A percentile compares a stretch with the other conserved stretches of the same genome.
phyloP scores from a whole-genome alignment of 1,140 invertebrate genomes.

The Harpegnathos saltator region DNA sequence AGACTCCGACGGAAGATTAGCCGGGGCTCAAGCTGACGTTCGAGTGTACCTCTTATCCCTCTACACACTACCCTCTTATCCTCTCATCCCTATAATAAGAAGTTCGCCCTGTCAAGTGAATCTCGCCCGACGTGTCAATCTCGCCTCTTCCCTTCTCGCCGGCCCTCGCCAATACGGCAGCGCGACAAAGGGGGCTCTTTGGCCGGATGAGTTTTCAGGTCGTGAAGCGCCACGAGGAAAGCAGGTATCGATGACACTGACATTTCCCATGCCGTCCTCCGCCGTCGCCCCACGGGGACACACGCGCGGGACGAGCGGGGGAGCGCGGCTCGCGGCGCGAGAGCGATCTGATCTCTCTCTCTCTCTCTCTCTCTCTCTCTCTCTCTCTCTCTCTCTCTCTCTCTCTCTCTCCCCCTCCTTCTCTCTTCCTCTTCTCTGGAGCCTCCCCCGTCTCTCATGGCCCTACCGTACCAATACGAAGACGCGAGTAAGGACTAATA shows the following conservation, averaged over 20 bases:
- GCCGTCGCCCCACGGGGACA: neutral
- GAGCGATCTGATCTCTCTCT: slow-evolving; percentile 43
- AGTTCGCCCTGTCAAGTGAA: slow-evolving; percentile 43
- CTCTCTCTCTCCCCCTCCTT: slow-evolving; percentile 20
- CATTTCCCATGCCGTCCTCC: slow-evolving; percentile 28
- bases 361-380: slow-evolving; percentile 15
- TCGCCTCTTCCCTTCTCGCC: neutral
- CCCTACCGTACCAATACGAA: slow-evolving; percentile 36
- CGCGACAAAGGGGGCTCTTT: slow-evolving; percentile 34
- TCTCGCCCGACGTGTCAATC: slow-evolving; percentile 15
- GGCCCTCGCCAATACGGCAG: slow-evolving; percentile 12
- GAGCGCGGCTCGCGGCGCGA: slow-evolving; percentile 17
- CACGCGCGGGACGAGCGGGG: neutral
- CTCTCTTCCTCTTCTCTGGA: too few species aligned
- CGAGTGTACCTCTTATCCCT: slow-evolving; percentile 26
- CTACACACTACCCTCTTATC: slow-evolving; percentile 5
- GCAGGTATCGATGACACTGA: slow-evolving; percentile 57
- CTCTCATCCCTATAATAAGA: slow-evolving; percentile 46
- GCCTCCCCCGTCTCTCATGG: too few species aligned
- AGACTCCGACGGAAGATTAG: slow-evolving; percentile 13
- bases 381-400: slow-evolving; percentile 24
- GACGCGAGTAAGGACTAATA: slow-evolving; percentile 49
- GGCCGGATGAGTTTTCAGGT: slow-evolving; percentile 14
- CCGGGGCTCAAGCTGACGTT: slow-evolving; percentile 1
- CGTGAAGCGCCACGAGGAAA: slow-evolving; percentile 37